Evolutionary conservation across 2,113 vertebrate species (phyloP).

Genomic region (Bos javanicus): DNA sequence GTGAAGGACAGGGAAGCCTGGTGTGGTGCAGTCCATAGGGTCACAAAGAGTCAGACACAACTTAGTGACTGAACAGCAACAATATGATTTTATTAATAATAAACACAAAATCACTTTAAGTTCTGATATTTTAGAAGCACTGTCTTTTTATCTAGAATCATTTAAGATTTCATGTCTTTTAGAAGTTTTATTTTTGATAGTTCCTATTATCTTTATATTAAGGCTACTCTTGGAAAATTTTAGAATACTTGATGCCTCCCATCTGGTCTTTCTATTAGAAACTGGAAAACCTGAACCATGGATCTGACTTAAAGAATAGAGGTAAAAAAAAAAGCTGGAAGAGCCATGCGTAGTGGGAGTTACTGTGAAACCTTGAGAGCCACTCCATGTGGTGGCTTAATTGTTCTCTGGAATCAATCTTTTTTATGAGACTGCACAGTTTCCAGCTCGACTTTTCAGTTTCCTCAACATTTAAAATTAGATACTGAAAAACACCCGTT

Average conservation of each 20-base stretch:
- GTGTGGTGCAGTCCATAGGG: background rate
- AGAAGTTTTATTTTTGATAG: background rate
- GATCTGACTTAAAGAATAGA: background rate
- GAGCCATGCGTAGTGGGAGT: background rate
- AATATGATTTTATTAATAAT: constrained; percentile 8
- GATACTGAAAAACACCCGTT: background rate
- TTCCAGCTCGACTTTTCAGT: background rate
- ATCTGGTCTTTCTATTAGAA: background rate
- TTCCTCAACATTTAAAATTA: background rate
- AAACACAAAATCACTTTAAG: background rate
- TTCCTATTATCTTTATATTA: background rate
- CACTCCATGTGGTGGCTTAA: background rate
- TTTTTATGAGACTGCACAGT: background rate
- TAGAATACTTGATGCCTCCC: background rate
- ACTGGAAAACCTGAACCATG: background rate
- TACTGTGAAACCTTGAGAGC: background rate
- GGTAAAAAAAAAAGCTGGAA: background rate
- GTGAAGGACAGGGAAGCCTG: background rate
- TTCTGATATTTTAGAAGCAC: background rate
- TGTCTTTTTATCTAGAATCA: background rate
- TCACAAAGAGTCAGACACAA: background rate
- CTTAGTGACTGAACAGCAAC: background rate
- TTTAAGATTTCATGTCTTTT: background rate
- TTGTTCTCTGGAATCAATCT: background rate
- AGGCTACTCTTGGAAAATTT: background rate